phyloP scores from a whole-genome alignment of 2,888 invertebrate species.

The Scaptodrosophila latifasciaeformis region DNA sequence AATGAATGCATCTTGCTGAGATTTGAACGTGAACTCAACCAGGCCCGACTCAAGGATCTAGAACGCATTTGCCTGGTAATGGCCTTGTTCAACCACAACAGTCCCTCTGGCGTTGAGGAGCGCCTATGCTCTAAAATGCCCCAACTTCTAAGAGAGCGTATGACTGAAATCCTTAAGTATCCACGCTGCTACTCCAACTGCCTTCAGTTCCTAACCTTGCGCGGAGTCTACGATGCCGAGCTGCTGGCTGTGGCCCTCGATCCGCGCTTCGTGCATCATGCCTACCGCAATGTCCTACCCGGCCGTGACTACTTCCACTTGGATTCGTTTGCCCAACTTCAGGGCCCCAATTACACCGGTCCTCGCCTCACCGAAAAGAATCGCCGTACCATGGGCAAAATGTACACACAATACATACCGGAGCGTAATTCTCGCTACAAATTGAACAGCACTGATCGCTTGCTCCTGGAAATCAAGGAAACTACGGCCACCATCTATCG shows the following conservation, averaged over 20 bases:
- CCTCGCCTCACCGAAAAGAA: constrained; percentile 76
- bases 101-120: constrained; percentile 75
- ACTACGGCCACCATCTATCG: constrained; percentile 76
- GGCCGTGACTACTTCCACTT: constrained; percentile 80
- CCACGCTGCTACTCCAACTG: constrained; percentile 79
- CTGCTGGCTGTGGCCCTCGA: constrained; percentile 78
- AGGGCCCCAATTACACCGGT: constrained; percentile 74
- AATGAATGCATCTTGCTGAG: constrained; percentile 77
- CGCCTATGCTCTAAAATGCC: constrained; percentile 76
- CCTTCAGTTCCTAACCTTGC: constrained; percentile 79
- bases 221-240: constrained; percentile 78
- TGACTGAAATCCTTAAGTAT: constrained; percentile 78
- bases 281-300: constrained; percentile 77
- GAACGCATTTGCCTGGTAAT: constrained; percentile 81
- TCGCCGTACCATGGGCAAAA: constrained; percentile 78
- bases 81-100: constrained; percentile 79
- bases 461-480: constrained; percentile 79
- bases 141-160: constrained; percentile 76
- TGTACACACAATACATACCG: constrained; percentile 79
- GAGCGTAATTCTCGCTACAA: constrained; percentile 76
- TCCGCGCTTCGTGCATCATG: constrained; percentile 77
- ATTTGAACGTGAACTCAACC: constrained; percentile 76
- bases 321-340: constrained; percentile 77
- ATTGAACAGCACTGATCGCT: constrained; percentile 77
- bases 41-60: constrained; percentile 82